Conservation (phyloP, 2,888 invertebrate species). For the Luperina testacea region DNA sequence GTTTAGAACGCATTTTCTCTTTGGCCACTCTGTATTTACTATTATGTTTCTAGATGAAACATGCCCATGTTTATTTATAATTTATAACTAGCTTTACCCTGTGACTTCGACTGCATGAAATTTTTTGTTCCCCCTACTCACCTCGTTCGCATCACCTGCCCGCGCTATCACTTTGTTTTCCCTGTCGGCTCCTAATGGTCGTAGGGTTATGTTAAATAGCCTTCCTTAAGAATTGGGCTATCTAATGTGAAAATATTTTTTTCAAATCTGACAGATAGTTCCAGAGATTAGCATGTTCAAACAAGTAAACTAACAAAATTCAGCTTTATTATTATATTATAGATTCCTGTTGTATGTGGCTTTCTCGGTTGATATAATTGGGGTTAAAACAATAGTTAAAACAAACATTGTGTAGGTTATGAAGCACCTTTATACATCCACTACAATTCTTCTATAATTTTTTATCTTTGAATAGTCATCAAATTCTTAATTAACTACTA, state of each 20-base stretch:
- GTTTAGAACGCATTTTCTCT: too few species aligned
- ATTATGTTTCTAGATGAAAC: not conserved
- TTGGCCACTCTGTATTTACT: too few species aligned
- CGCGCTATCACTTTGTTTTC: not conserved
- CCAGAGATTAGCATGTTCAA: not conserved
- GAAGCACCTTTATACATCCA: too few species aligned
- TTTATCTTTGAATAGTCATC: constrained; percentile 15
- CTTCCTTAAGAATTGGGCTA: not conserved
- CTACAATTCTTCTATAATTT: too few species aligned
- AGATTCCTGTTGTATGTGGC: not conserved
- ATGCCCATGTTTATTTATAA: not conserved
- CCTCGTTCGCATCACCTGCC: too few species aligned
- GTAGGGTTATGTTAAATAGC: not conserved
- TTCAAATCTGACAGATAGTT: not conserved
- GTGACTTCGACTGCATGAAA: not conserved
- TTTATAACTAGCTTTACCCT: too few species aligned
- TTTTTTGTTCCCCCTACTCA: not conserved
- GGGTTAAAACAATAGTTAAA: not conserved
- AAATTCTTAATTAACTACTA: constrained; percentile 13
- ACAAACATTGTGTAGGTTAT: too few species aligned
- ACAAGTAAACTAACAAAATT: not conserved
- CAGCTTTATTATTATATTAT: not conserved
- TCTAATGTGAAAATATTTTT: not conserved
- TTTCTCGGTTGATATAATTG: not conserved
- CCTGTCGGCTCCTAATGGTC: not conserved